Evolutionary conservation across 1,140 invertebrate genomes (phyloP).

Genomic region (Sitophilus oryzae): DNA sequence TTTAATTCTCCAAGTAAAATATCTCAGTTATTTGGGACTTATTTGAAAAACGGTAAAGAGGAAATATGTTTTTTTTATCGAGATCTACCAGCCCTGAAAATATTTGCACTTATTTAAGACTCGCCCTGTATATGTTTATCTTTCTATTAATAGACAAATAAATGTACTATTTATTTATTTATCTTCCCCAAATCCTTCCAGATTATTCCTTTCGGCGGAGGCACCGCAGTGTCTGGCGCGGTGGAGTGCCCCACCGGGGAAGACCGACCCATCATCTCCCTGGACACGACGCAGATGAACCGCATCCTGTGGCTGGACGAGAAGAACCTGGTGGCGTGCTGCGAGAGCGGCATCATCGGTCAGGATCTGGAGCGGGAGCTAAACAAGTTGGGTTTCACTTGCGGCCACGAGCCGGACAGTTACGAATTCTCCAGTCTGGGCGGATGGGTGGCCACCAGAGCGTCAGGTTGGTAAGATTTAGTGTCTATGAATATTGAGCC

Average conservation of each 20-base stretch:
- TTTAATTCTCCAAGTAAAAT: too few relatives aligned
- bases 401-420: constrained; percentile 95
- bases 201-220: constrained; percentile 88
- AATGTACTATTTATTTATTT: too few relatives aligned
- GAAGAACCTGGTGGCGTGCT: constrained; percentile 78
- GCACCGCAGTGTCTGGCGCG: constrained; percentile 91
- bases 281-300: constrained; percentile 97
- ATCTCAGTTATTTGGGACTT: too few relatives aligned
- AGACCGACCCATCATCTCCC: constrained; percentile 73
- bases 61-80: too few relatives aligned
- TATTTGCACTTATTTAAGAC: too few relatives aligned
- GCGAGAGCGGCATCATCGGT: constrained; percentile 89
- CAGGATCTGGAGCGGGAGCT: constrained; percentile 85
- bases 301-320: constrained; percentile 90
- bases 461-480: constrained; percentile 53
- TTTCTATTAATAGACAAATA: too few relatives aligned
- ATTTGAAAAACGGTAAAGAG: too few relatives aligned
- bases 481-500: not conserved
- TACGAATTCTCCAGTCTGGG: constrained; percentile 96
- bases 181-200: constrained; percentile 1
- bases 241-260: constrained; percentile 80
- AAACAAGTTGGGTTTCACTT: constrained; percentile 63
- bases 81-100: too few relatives aligned
- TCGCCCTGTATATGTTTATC: too few relatives aligned
- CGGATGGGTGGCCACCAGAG: constrained; percentile 97